Base-by-base conservation (phyloP, 2,888 invertebrate species). In the Adelphocoris suturalis region DNA sequence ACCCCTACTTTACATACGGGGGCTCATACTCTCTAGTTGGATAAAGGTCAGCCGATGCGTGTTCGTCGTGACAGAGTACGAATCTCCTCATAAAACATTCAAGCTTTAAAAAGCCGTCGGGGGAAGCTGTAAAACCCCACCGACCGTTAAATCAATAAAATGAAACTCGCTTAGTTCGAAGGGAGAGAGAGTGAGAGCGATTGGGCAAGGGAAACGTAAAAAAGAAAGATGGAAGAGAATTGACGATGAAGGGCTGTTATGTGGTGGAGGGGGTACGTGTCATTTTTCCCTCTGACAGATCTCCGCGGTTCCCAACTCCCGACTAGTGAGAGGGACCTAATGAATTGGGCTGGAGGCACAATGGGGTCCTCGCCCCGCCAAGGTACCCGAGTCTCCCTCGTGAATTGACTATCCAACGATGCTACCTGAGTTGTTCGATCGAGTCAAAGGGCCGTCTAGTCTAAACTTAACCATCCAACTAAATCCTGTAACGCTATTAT, bases 111-210 rank as follows among this genome's bases (percentile, higher is more conserved):
- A 68, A 14, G 57, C 57, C 57, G 68, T 27, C 27, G 16, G 52
- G 19, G 68, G 68, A 68, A 23, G 68, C 68, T 68, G 68, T 68
- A 19, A 68, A 68, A 68, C 68, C 68, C 68, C 68, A 68, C 68
- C 68, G 68, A 68, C 68, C 68, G 68, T 68, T 68, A 68, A 68
- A 68, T 68, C 68, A 68, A 68, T 68, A 68, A 68, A 68, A 68
- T 68, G 68, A 68, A 68, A 68, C 68, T 68, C 68, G 68, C 68
- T 68, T 68, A 68, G 68, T 68, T n/a, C 23, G 68, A 68, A 68
- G 68, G 68, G 68, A 68, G 68, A 68, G 68, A 68, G 68, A 68
- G 68, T 12, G 68, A 23, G 19, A 27, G 57, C 16, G 57, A 16
- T 7, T 0, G 57, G 16, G 57, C 19, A n/a, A 57, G n/a, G 57